Evolutionary conservation across 2,113 vertebrate species (phyloP), one percentile per base, ranked within the genome.

Genomic region (Oncorhynchus gorbuscha): DNA sequence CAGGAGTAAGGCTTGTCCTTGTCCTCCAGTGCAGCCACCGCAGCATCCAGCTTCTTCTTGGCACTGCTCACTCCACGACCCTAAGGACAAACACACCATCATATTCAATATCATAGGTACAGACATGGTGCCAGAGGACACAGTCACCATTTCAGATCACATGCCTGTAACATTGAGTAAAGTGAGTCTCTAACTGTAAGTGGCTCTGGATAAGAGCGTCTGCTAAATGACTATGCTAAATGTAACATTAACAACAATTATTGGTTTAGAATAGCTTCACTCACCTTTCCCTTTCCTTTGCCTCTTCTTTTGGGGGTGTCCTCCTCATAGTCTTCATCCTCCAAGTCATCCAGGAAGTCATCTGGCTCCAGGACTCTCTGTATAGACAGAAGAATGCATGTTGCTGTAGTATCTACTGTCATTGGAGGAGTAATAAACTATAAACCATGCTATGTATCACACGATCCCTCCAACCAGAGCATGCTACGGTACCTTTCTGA

Each of bases 301-400:
- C 97, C 96, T 7, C 97, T 85, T 69, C 96, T 92, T 80, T 99
- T 99, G 0, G 97, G 97, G 1, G 96, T 97, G 67, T 99, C 97
- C 80, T 99, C 97, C 71, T 99, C 97, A 5, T 99, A 99, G 83
- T 99, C 97, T 79, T 99, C 97, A 6, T 99, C 97, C 0, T 99
- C 97, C 32, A 98, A 83, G 75, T 99, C 96, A 0, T 98, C 97
- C 80, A 99, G 87, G 90, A 96, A 98, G 88, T 98, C 97, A 1
- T 99, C 97, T 0, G 97, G 96, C 71, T 99, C 97, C 1, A 98
- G 80, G 75, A 98, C 94, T 83, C 94, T 93, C 97, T 98, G 59
- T 4, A 70, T 72, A 7, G 13, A 71, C 12, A 70, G 28, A 1
- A 6, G 18, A 22, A 14, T 16, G 12, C 5, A 67, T 13, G 65